Conservation (phyloP, 2,113 vertebrate species). For the Forbesichthys papilliferus region DNA sequence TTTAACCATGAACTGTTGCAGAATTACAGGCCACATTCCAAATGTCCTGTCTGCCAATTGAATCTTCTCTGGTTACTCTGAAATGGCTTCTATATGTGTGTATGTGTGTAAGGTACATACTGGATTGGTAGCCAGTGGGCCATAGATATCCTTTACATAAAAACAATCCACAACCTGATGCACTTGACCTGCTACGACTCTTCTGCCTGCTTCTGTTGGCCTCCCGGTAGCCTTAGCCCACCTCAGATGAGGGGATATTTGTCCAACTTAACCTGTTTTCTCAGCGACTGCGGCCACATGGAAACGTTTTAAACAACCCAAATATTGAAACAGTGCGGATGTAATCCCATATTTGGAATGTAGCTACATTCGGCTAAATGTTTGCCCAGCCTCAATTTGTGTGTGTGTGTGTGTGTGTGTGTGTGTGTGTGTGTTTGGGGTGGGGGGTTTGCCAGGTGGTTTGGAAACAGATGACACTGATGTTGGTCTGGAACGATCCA, state of each 20-base stretch:
- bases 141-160: conserved; percentile 20
- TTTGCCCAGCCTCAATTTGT: conserved; percentile 61
- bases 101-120: too few species aligned
- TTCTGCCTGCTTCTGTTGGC: not conserved
- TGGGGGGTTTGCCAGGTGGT: conserved; percentile 63
- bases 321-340: conserved; percentile 71
- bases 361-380: conserved; percentile 68
- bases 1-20: too few species aligned
- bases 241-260: conserved; percentile 21
- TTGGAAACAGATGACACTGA: conserved; percentile 42
- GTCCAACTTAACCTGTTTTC: conserved; percentile 36
- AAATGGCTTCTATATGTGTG: too few species aligned
- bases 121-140: not conserved
- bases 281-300: conserved; percentile 24
- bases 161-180: conserved; percentile 1
- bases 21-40: too few species aligned
- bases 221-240: conserved; percentile 8
- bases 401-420: conserved; percentile 1
- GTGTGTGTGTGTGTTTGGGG: not conserved
- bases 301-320: conserved; percentile 44
- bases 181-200: conserved; percentile 15
- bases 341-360: conserved; percentile 68
- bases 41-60: too few species aligned
- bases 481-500: conserved; percentile 27
- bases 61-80: too few species aligned